A percentile compares a stretch with the other conserved stretches of the same genome.
Conservation (phyloP, 2,113 vertebrate genomes). For the Ctenodactylus gundi region DNA sequence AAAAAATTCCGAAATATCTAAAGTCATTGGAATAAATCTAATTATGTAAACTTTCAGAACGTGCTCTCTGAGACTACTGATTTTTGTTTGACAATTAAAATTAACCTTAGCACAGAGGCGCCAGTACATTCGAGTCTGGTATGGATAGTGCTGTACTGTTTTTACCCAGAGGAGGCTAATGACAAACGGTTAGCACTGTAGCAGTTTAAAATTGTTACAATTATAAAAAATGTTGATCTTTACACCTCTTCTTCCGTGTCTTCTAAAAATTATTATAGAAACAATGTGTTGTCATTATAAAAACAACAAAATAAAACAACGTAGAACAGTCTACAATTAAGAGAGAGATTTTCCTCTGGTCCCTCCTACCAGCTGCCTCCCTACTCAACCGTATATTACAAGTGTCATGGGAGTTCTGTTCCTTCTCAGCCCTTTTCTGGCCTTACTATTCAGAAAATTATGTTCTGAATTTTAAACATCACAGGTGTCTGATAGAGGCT, state of each 20-base stretch:
- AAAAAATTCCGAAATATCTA: neutral
- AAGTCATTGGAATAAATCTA: neutral
- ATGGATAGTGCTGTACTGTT: neutral
- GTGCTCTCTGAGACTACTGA: neutral
- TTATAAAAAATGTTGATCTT: neutral
- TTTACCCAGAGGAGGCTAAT: neutral
- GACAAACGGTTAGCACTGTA: neutral
- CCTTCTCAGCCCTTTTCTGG: neutral
- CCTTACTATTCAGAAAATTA: neutral
- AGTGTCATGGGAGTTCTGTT: neutral
- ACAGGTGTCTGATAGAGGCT: neutral
- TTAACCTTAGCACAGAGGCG: neutral
- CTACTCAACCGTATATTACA: neutral
- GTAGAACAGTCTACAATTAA: constrained; percentile 24
- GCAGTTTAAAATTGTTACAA: constrained; percentile 17
- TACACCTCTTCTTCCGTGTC: neutral
- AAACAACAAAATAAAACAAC: constrained; percentile 23
- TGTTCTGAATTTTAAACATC: neutral
- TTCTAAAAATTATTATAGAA: neutral
- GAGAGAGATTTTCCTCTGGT: neutral
- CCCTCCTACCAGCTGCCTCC: neutral
- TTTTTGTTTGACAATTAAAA: constrained; percentile 42
- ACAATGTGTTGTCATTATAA: neutral
- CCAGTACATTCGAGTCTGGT: neutral
- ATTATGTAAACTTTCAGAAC: neutral